phyloP scores from a whole-genome alignment of 1,140 invertebrate genomes.

The Scaptomyza montana region DNA sequence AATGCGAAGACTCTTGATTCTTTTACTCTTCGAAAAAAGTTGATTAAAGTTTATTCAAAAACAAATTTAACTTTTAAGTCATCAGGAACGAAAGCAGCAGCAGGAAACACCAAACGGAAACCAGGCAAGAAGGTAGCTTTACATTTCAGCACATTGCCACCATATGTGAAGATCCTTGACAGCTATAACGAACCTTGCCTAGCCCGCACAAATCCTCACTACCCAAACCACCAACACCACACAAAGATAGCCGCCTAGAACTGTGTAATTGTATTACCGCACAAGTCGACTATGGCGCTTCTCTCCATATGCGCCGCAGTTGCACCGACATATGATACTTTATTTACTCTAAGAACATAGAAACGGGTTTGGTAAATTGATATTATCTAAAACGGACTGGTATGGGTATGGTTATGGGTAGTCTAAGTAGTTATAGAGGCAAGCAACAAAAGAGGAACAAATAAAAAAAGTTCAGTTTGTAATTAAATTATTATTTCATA shows the following conservation, averaged over 20 bases:
- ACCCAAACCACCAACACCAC: not conserved
- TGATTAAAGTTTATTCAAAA: constrained; percentile 77
- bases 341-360: not conserved
- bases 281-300: constrained; percentile 7
- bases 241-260: constrained; percentile 1
- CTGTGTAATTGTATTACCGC: constrained; percentile 27
- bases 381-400: too few species aligned
- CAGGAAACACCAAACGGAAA: constrained; percentile 15
- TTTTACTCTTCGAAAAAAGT: constrained; percentile 42
- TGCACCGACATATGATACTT: not conserved
- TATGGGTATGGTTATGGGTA: too few species aligned
- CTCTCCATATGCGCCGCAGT: constrained; percentile 24
- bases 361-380: not conserved
- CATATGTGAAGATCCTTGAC: constrained; percentile 39
- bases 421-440: too few species aligned
- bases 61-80: constrained; percentile 80
- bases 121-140: constrained; percentile 14
- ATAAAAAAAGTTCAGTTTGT: too few species aligned
- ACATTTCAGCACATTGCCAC: constrained; percentile 29
- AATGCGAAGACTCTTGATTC: constrained; percentile 20
- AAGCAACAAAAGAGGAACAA: too few species aligned
- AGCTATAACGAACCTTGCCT: constrained; percentile 7
- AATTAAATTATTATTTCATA: too few species aligned
- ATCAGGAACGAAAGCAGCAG: constrained; percentile 45
- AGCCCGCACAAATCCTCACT: not conserved